These are phyloP conservation scores for Oreonectes daqikongensis DNA, from an alignment of 2,797 vertebrate species.

Conservation along the genomic window DNA sequence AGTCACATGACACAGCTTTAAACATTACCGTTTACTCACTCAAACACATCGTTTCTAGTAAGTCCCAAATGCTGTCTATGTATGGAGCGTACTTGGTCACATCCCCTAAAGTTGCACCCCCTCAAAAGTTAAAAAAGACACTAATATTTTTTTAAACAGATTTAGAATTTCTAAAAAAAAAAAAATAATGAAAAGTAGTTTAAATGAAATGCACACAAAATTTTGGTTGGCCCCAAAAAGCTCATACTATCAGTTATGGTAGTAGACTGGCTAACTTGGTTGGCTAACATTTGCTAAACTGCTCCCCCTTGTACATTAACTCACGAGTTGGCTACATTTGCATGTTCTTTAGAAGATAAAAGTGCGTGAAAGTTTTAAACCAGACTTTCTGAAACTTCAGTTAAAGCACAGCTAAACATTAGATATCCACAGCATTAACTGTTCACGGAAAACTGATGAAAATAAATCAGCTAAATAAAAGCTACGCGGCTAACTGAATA, in stretches of 20 bases:
- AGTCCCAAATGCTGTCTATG: neutral
- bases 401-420: neutral
- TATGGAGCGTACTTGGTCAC: neutral
- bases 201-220: neutral
- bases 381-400: neutral
- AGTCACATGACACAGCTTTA: neutral
- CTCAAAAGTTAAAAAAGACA: neutral
- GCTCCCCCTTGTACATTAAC: neutral
- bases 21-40: neutral
- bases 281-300: slow-evolving; percentile 40
- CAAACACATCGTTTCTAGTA: neutral
- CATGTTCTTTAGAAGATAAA: neutral
- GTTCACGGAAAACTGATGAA: slow-evolving; percentile 22
- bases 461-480: slow-evolving; percentile 40
- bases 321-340: slow-evolving; percentile 10
- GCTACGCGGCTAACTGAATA: slow-evolving; percentile 53
- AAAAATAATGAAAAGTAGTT: neutral
- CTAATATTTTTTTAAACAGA: neutral
- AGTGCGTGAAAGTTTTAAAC: slow-evolving; percentile 13
- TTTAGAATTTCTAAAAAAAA: neutral
- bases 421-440: neutral
- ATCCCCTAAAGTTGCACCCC: neutral
- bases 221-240: neutral
- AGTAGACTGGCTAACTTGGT: slow-evolving; percentile 22
- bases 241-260: neutral